Percentiles rank a stretch among this genome's conserved stretches.
Evolutionary conservation across 1,140 invertebrate species (phyloP).

Genomic region (Brachionus plicatilis): DNA sequence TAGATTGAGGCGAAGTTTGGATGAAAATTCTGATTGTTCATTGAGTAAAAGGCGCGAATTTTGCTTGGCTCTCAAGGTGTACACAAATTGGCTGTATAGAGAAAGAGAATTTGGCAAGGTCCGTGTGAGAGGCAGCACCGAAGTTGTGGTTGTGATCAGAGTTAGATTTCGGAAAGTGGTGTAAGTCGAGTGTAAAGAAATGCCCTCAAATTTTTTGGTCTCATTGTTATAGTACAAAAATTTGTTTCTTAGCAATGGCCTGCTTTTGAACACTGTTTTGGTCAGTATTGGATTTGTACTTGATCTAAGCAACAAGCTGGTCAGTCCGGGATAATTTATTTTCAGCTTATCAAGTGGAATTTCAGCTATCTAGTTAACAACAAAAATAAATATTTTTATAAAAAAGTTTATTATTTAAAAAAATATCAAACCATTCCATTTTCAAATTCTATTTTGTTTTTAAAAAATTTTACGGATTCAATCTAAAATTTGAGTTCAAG

Average conservation of each 20-base stretch:
- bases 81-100: slow-evolving; percentile 19
- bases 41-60: slow-evolving; percentile 3
- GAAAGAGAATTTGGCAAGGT: background rate
- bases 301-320: background rate
- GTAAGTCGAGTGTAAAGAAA: slow-evolving; percentile 10
- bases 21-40: slow-evolving; percentile 6
- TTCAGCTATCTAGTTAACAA: background rate
- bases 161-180: background rate
- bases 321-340: slow-evolving; percentile 21
- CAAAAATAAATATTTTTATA: background rate
- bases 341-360: slow-evolving; percentile 12
- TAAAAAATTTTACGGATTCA: slow-evolving; percentile 18
- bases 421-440: slow-evolving; percentile 35
- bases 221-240: slow-evolving; percentile 33
- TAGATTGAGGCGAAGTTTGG: slow-evolving; percentile 6
- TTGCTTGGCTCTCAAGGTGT: background rate
- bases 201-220: slow-evolving; percentile 11
- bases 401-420: background rate
- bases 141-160: background rate
- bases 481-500: background rate
- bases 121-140: background rate
- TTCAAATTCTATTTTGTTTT: slow-evolving; percentile 27
- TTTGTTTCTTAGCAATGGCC: background rate
- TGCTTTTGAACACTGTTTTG: background rate
- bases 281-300: background rate